Base-by-base conservation (phyloP, 23 tunicate genomes). In the Ascidia mentula region DNA sequence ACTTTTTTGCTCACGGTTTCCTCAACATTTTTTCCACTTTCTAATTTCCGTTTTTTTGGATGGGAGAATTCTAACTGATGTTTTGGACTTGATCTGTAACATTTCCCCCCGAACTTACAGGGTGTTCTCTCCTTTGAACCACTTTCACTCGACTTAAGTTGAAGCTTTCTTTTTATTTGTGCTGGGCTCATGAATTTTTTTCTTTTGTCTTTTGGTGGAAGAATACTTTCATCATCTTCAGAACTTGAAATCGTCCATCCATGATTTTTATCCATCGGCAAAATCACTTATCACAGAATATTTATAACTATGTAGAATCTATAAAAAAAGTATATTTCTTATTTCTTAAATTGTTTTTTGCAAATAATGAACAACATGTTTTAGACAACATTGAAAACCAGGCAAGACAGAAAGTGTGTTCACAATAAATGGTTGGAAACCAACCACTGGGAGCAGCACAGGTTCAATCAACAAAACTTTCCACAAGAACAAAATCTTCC, bases 51-150 rank as follows among this genome's bases (percentile, higher is more conserved):
- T 38, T 60, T 75, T 18, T 24, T 31, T 36, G 82, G 31, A 46
- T 89, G 95, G 37, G 82, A 69, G 39, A 69, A 90, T 80, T 90
- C 86, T 36, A 80, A 40, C 20, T 85, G 76, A 76, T 90, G 96
- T 22, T 40, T 22, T 36, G 89, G 83, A 80, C 82, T 85, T 72
- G 81, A 78, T 22, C 90, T 65, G 82, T 76, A 82, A 60, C 97
- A 91, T 72, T 86, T 78, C n/a, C 45, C 74, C 4, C 84, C 90
- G 82, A 39, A 86, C 59, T 77, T 72, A 59, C 90, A 85, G 15
- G 34, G 36, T 37, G 72, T 26, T 40, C 72, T 40, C 36, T 18
- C 17, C 6, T 38, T n/a, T 5, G 13, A 26, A 1, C 24, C 65
- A 37, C 7, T 8, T 6, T 32, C 26, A 0, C 4, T 22, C 37